Evolutionary conservation across 2,797 vertebrate species (phyloP).

Genomic region (Coracias cyanogaster): DNA sequence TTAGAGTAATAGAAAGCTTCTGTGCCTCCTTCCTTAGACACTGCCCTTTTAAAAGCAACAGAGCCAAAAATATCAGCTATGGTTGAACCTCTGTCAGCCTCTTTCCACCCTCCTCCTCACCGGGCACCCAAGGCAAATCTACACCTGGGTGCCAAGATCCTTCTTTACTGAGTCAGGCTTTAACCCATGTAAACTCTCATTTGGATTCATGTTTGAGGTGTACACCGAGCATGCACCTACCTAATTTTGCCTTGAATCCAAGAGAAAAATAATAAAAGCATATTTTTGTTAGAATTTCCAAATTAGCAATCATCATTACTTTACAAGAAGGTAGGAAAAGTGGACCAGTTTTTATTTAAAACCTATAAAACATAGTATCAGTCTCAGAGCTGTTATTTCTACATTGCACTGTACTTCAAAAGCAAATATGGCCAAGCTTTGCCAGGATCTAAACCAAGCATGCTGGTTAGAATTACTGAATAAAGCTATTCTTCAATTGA

Average conservation of each 20-base stretch:
- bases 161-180: not conserved
- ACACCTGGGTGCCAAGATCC: not conserved
- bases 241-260: not conserved
- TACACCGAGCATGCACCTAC: rapidly evolving
- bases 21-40: not conserved
- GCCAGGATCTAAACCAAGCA: not conserved
- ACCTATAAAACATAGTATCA: not conserved
- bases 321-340: not conserved
- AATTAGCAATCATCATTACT: not conserved
- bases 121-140: not conserved
- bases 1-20: constrained; percentile 9
- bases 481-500: not conserved
- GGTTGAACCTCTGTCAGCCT: not conserved
- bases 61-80: not conserved
- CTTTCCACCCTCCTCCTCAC: not conserved
- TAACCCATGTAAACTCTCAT: not conserved
- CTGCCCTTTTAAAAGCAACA: not conserved
- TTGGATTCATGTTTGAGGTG: not conserved
- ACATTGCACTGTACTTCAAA: not conserved
- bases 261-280: not conserved
- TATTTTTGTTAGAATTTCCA: not conserved
- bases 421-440: not conserved
- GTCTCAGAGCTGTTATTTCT: not conserved
- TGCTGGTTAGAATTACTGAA: not conserved
- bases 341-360: not conserved